phyloP scores from a whole-genome alignment of 2,113 vertebrate genomes.

The Cochlearius cochlearius region DNA sequence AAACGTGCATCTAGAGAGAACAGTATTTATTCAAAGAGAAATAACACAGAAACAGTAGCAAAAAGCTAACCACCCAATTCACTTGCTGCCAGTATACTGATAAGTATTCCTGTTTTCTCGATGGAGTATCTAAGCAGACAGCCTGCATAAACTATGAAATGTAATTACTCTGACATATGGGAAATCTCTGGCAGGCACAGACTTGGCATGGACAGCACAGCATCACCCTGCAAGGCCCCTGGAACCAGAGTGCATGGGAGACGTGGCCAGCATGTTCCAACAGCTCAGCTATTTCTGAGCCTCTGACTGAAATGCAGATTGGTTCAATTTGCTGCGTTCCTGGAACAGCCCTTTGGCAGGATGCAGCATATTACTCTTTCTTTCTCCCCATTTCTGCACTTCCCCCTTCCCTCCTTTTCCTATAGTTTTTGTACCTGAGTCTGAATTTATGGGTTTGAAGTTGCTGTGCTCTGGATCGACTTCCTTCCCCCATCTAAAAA shows the following conservation, averaged over 20 bases:
- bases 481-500: background rate
- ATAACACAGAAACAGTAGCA: background rate
- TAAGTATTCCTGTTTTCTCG: background rate
- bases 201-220: background rate
- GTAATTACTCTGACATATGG: constrained; percentile 4
- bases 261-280: background rate
- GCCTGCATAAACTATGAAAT: background rate
- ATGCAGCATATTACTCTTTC: background rate
- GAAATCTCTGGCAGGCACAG: constrained; percentile 2
- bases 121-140: background rate
- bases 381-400: background rate
- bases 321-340: background rate
- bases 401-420: background rate
- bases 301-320: background rate
- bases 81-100: background rate
- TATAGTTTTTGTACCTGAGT: background rate
- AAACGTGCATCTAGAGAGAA: background rate
- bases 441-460: background rate
- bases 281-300: constrained; percentile 11
- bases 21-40: background rate
- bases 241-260: background rate
- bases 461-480: background rate
- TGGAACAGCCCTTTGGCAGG: background rate
- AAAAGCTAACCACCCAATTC: background rate
- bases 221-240: background rate